Base-by-base conservation (phyloP, 2,888 invertebrate genomes). In the Ptychoptera albimana region DNA sequence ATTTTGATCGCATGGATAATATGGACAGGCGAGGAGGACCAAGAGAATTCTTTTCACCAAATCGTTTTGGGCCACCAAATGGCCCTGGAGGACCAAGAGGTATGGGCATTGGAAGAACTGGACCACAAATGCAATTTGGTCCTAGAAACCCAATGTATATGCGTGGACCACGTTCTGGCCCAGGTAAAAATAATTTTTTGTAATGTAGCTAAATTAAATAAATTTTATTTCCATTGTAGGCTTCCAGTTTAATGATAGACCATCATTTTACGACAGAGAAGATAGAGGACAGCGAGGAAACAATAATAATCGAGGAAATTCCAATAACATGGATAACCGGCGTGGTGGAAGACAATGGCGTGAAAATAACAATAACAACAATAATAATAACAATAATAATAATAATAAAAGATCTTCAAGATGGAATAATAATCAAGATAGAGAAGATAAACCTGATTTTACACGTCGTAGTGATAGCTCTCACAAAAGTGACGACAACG, bases 41-140 rank as follows among this genome's bases (percentile, higher is more conserved):
- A 8, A 15, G 42, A 16, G 42, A 42, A 6, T 42, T 42, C 14
- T 42, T 42, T 12, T 34, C 34, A 16, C 30, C 30, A 45, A 65
- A 63, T 51, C 57, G 66, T 31, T 66, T 66, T 39, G 61, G 59
- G 50, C 60, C 52, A 47, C 46, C 47, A 43, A 32, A 43, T 31
- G 37, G 43, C 34, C 43, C 46, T 34, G 32, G 42, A 29, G 44
- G 45, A 16, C 30, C 36, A 11, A 10, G 12, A 11, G 45, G 44
- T 10, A 44, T 39, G 36, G 45, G 42, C 35, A 48, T 51, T 15
- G 48, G 50, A 23, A 23, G 23, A 23, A 23, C 23, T 8, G 51
- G 51, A 2, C 52, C 50, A 14, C 50, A 23, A 23, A 23, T 48
- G 13, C 52, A 50, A 39, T 50, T 53, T 45, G 52, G 52, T 5